Evolutionary conservation across 2,888 invertebrate genomes (phyloP), one percentile per base, ranked within the genome.

Genomic region (Sarcophaga rosellei): DNA sequence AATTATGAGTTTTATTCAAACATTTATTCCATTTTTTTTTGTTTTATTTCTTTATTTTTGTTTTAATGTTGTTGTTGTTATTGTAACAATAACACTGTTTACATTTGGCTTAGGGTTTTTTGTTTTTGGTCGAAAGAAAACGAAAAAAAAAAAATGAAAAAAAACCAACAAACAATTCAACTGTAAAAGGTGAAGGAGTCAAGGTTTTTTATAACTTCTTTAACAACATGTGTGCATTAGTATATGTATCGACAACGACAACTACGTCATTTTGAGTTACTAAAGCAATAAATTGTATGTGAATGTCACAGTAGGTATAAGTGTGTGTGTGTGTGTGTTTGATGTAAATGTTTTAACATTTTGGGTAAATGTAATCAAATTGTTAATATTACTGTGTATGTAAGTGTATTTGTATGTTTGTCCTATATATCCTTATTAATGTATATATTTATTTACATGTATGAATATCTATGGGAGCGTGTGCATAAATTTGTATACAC

Each of bases 361-460:
- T 77, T 20, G 63, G 69, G 63, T 70, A 84, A 53, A 84, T 79
- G 65, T 74, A 70, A 84, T 84, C 65, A 80, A 47, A 72, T 84
- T 70, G 59, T 80, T 53, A 53, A 53, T 53, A 53, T 53, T 17
- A 53, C 17, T 17, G 17, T 17, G 53, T 17, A 53, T 53, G 17
- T 17, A 53, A 4, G 10, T 53, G 53, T 17, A 5, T 53, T 12
- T 53, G 53, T 53, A 1, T 53, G 15, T n/a, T n/a, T n/a, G n/a
- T n/a, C n/a, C n/a, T n/a, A n/a, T n/a, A n/a, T n/a, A n/a, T 53
- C 53, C 12, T 17, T 53, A 17, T 53, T 53, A 17, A 53, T 53
- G 53, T 35, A 35, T 35, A 35, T 35, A 35, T 35, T 35, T 35
- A 35, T 35, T 35, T 35, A 35, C 35, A 35, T 35, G 35, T 17